These are phyloP conservation scores for Chloroceryle amazona DNA, from an alignment of 2,797 vertebrate genomes.

Conservation along the genomic window DNA sequence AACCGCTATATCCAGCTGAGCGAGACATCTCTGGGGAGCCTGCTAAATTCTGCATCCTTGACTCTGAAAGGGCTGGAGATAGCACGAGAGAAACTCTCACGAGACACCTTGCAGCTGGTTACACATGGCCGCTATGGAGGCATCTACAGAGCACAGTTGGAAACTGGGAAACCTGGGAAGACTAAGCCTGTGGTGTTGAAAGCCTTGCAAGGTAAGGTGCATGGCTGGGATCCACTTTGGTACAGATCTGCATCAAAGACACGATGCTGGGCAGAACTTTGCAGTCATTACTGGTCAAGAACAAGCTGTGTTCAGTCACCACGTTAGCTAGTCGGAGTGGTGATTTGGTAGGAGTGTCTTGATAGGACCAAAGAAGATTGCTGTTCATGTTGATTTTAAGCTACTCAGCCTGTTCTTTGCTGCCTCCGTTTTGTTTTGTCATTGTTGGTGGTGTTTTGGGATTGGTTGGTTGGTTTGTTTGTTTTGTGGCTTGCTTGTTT, in stretches of 20 bases:
- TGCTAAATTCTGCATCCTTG: slow-evolving; percentile 47
- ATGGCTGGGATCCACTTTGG: not conserved
- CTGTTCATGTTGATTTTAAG: not conserved
- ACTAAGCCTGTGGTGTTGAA: slow-evolving; percentile 75
- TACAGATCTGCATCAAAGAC: not conserved
- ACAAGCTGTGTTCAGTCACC: not conserved
- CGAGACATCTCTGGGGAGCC: slow-evolving; percentile 65
- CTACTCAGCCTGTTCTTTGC: not conserved
- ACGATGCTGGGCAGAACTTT: not conserved
- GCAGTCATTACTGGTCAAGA: not conserved
- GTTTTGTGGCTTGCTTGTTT: not conserved
- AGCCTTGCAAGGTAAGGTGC: slow-evolving; percentile 65
- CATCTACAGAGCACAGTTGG: slow-evolving; percentile 68
- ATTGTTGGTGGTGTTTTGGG: not conserved
- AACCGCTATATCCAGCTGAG: slow-evolving; percentile 35
- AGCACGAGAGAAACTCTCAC: slow-evolving; percentile 69
- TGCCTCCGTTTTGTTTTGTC: not conserved
- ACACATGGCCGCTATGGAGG: slow-evolving; percentile 57
- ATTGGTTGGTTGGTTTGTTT: rapidly evolving
- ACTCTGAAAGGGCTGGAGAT: slow-evolving; percentile 71
- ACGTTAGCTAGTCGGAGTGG: not conserved
- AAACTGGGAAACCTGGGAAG: not conserved
- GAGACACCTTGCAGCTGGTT: slow-evolving; percentile 58
- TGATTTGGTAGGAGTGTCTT: not conserved
- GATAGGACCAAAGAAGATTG: not conserved